Percentiles rank a stretch among this genome's conserved stretches.
Conservation (phyloP, 2,797 vertebrate genomes). For the Notamacropus eugenii region DNA sequence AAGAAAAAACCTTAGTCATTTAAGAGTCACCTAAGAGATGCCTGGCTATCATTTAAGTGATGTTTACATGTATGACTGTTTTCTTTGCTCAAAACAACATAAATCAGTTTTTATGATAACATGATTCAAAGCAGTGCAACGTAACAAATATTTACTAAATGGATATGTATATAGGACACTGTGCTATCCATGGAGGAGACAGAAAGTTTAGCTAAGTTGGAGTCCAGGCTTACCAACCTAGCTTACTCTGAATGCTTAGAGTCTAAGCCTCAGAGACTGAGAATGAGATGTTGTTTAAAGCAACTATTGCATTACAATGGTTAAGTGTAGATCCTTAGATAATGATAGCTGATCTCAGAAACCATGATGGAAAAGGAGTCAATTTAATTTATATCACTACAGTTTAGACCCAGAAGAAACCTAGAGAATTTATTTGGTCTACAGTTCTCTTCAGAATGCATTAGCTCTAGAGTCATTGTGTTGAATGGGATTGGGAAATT, state of each 20-base stretch:
- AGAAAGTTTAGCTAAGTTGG: neutral
- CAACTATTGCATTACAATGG: constrained; percentile 24
- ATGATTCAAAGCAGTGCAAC: constrained; percentile 43
- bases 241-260: neutral
- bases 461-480: constrained; percentile 30
- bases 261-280: neutral
- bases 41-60: neutral
- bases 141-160: constrained; percentile 2
- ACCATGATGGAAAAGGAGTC: neutral
- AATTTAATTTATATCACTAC: constrained; percentile 30
- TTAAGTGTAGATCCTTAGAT: constrained; percentile 45
- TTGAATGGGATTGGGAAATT: neutral
- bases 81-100: constrained; percentile 29
- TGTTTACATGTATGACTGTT: constrained; percentile 31
- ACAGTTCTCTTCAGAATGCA: neutral
- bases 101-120: constrained; percentile 6
- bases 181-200: neutral
- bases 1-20: constrained; percentile 43
- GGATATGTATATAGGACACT: neutral
- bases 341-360: constrained; percentile 26
- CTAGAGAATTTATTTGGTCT: neutral
- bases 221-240: neutral
- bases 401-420: constrained; percentile 36
- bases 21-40: constrained; percentile 38
- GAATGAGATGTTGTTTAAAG: constrained; percentile 34